Percentiles rank a stretch among this genome's conserved stretches.
Conservation (phyloP, 2,888 invertebrate species). For the Nephrotoma appendiculata region DNA sequence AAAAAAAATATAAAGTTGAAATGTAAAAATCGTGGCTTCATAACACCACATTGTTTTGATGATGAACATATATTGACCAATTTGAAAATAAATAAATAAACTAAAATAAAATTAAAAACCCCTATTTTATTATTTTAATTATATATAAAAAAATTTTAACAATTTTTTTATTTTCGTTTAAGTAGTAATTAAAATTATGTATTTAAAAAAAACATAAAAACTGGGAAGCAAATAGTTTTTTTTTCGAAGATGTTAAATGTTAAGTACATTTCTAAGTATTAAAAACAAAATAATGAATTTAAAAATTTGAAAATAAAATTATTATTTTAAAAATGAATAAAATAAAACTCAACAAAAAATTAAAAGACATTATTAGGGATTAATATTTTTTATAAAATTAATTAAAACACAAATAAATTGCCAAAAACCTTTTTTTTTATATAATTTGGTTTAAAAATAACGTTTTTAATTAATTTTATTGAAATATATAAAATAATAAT, state of each 20-base stretch:
- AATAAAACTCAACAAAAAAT: neutral
- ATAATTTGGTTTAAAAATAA: neutral
- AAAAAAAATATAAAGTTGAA: neutral
- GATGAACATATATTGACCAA: neutral
- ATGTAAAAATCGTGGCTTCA: neutral
- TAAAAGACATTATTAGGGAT: neutral
- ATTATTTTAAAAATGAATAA: neutral
- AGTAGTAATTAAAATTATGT: neutral
- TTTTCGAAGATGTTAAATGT: neutral
- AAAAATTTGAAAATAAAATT: neutral
- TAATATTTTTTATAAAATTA: neutral
- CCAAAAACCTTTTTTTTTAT: neutral
- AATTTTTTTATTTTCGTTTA: neutral
- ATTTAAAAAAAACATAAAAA: neutral
- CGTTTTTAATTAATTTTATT: neutral
- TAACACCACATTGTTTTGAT: conserved; percentile 1
- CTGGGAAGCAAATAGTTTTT: neutral
- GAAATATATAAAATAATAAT: neutral
- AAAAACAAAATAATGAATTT: neutral
- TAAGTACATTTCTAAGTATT: neutral
- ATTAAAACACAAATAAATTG: neutral
- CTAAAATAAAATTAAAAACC: neutral
- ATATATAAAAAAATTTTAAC: neutral
- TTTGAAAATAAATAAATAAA: neutral
- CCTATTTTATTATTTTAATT: neutral